A percentile compares a stretch with the other conserved stretches of the same genome.
Evolutionary conservation across 2,797 vertebrate species (phyloP).

Genomic region (Nasua narica): DNA sequence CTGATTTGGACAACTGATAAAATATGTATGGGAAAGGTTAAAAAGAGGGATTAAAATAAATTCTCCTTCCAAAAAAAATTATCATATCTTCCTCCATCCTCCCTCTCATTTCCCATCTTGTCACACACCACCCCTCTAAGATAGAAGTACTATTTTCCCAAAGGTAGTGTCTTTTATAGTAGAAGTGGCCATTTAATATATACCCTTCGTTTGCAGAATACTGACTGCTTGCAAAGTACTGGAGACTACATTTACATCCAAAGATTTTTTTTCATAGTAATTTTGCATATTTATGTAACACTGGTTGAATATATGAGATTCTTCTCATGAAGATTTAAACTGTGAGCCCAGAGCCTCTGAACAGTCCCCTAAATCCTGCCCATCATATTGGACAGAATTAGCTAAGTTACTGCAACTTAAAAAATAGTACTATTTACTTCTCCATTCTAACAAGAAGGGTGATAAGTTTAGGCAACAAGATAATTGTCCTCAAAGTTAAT

Average conservation of each 20-base stretch:
- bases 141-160: background rate
- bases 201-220: background rate
- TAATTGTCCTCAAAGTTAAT: background rate
- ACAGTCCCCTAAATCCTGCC: background rate
- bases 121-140: background rate
- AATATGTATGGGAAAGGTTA: background rate
- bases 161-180: background rate
- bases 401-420: background rate
- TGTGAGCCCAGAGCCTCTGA: background rate
- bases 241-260: background rate
- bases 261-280: background rate
- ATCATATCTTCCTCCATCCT: background rate
- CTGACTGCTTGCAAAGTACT: background rate
- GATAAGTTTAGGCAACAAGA: background rate
- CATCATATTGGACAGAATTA: background rate
- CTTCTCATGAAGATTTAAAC: background rate
- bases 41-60: background rate
- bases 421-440: background rate
- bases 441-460: background rate
- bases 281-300: background rate
- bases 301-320: background rate
- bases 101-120: background rate
- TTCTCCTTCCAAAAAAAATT: background rate
- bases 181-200: background rate
- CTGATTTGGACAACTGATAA: background rate